A percentile compares a stretch with the other conserved stretches of the same genome.
phyloP scores from a whole-genome alignment of 2,797 vertebrate species.

The Leptoclinus maculatus region DNA sequence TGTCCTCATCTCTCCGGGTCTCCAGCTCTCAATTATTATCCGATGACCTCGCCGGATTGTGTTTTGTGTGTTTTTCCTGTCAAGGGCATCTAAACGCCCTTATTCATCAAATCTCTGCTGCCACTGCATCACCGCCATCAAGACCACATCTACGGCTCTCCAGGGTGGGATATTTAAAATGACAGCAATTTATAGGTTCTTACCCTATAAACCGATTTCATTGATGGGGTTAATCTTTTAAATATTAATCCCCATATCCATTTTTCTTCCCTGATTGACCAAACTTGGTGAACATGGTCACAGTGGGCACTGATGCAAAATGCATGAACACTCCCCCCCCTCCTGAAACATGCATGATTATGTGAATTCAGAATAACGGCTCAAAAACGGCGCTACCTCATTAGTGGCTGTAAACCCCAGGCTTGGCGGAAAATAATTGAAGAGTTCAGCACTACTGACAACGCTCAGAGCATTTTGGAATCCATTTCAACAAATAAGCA shows the following conservation, averaged over 20 bases:
- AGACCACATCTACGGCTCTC: slow-evolving; percentile 1
- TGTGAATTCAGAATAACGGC: slow-evolving; percentile 29
- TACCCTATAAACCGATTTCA: slow-evolving; percentile 3
- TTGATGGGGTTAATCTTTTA: slow-evolving; percentile 19
- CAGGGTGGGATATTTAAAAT: slow-evolving; percentile 6
- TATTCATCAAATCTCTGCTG: neutral
- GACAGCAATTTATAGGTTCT: slow-evolving; percentile 15
- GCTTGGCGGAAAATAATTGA: slow-evolving; percentile 55
- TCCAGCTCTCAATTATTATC: slow-evolving; percentile 3
- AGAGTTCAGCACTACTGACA: slow-evolving; percentile 53
- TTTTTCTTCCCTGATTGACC: slow-evolving; percentile 20
- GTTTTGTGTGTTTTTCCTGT: slow-evolving; percentile 10
- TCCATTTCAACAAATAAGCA: slow-evolving; percentile 52
- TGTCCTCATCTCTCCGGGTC: slow-evolving; percentile 3
- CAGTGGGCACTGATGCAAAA: slow-evolving; percentile 39
- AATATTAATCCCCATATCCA: slow-evolving; percentile 8
- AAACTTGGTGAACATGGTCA: slow-evolving; percentile 16
- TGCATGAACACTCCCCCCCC: slow-evolving; percentile 26
- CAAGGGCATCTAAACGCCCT: slow-evolving; percentile 8
- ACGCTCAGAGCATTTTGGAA: slow-evolving; percentile 56
- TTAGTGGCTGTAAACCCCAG: slow-evolving; percentile 55
- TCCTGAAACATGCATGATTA: slow-evolving; percentile 39
- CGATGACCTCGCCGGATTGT: neutral
- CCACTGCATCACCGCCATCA: neutral
- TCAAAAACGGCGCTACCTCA: slow-evolving; percentile 30